phyloP scores from a whole-genome alignment of 2,113 vertebrate species.

The Oncorhynchus masou region DNA sequence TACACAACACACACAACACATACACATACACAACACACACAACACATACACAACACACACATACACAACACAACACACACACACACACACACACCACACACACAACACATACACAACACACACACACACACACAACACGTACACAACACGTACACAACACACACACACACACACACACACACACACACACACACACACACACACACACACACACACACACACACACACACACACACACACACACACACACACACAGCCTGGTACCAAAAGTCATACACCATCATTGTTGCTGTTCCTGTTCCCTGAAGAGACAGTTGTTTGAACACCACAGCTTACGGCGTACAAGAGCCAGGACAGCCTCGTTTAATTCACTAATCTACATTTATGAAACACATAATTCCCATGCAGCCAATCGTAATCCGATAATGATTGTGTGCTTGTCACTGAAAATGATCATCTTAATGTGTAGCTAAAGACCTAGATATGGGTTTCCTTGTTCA shows the following conservation, averaged over 20 bases:
- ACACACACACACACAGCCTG: neutral
- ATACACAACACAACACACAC: neutral
- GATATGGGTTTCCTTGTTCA: no score
- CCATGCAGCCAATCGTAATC: neutral
- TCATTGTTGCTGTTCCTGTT: neutral
- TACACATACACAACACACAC: neutral
- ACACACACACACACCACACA: neutral
- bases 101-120: no score
- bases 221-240: neutral
- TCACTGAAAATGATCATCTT: neutral
- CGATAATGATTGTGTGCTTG: neutral
- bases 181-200: neutral
- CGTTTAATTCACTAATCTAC: neutral
- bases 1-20: neutral
- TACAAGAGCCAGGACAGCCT: neutral
- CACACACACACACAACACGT: neutral
- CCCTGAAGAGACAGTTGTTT: neutral
- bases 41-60: no score
- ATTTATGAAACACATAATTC: neutral
- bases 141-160: neutral
- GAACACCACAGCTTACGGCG: neutral
- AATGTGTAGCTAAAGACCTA: neutral
- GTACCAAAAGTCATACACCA: neutral
- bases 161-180: constrained; percentile 3
- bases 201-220: neutral